A percentile compares a stretch with the other conserved stretches of the same genome.
phyloP scores from a whole-genome alignment of 2,797 vertebrate genomes.

The Sebastes jordani region DNA sequence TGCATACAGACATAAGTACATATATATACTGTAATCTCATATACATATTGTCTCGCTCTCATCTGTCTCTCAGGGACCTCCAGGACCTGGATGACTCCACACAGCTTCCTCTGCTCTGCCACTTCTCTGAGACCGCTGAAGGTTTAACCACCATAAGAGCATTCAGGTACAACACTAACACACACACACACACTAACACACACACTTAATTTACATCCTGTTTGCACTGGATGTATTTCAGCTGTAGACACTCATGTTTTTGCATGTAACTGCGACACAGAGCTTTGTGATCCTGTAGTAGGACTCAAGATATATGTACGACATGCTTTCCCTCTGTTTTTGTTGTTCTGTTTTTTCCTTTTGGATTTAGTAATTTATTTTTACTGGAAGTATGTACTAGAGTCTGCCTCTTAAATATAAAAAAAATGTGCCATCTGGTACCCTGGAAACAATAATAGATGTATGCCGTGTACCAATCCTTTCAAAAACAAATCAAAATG shows the following conservation, averaged over 20 bases:
- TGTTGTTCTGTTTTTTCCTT: background rate
- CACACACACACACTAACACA: too few relatives aligned
- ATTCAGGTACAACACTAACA: constrained; percentile 83
- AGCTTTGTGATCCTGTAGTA: background rate
- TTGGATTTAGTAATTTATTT: background rate
- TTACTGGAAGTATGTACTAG: background rate
- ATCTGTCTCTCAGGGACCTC: constrained; percentile 85
- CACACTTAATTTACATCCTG: background rate
- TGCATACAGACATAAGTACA: background rate
- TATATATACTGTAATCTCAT: background rate
- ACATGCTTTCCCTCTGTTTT: background rate
- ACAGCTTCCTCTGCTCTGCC: constrained; percentile 95
- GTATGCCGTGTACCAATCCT: background rate
- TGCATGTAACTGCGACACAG: background rate
- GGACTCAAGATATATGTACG: background rate
- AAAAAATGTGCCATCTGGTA: background rate
- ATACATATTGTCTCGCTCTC: background rate
- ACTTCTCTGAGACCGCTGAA: constrained; percentile 98
- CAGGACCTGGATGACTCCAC: constrained; percentile 98
- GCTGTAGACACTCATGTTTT: background rate
- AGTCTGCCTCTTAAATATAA: background rate
- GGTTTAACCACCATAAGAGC: constrained; percentile 97
- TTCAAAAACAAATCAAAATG: rapidly evolving
- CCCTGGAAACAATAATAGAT: background rate
- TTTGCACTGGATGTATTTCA: background rate